A percentile compares a stretch with the other conserved stretches of the same genome.
These are phyloP conservation scores for Eleutherodactylus coqui DNA, from an alignment of 2,797 vertebrate species.

Conservation along the genomic window DNA sequence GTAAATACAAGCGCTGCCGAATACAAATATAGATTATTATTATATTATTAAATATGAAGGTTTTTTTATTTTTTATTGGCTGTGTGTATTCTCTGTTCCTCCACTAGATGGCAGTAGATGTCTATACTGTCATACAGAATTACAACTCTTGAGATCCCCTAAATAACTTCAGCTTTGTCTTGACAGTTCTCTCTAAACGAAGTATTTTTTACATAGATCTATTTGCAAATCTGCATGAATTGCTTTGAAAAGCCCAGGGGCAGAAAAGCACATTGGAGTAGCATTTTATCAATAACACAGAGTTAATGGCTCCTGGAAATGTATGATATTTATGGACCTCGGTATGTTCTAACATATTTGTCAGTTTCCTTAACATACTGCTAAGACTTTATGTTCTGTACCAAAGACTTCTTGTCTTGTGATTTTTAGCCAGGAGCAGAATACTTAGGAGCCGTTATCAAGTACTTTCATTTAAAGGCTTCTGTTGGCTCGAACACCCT, in stretches of 20 bases:
- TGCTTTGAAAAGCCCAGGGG: background rate
- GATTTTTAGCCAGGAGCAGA: background rate
- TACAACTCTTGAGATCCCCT: background rate
- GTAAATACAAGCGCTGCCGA: too few relatives aligned
- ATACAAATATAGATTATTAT: too few relatives aligned
- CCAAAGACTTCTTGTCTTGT: background rate
- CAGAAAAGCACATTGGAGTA: background rate
- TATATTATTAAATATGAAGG: too few relatives aligned
- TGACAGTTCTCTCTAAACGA: background rate
- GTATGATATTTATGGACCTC: background rate
- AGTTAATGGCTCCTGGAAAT: background rate
- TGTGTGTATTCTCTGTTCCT: background rate
- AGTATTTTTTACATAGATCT: background rate
- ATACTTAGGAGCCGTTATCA: background rate
- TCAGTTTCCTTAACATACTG: background rate
- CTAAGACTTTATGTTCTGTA: conserved; percentile 1
- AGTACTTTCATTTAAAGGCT: too few relatives aligned
- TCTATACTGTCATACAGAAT: background rate
- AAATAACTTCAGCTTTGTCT: background rate
- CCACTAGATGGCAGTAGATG: background rate
- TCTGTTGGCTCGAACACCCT: too few relatives aligned
- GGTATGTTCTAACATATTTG: background rate
- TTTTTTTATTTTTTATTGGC: too few relatives aligned
- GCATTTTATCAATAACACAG: background rate
- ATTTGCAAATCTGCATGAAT: background rate